These are phyloP conservation scores for Ceratina japonica DNA, from an alignment of 1,140 invertebrate species.

Conservation along the genomic window DNA sequence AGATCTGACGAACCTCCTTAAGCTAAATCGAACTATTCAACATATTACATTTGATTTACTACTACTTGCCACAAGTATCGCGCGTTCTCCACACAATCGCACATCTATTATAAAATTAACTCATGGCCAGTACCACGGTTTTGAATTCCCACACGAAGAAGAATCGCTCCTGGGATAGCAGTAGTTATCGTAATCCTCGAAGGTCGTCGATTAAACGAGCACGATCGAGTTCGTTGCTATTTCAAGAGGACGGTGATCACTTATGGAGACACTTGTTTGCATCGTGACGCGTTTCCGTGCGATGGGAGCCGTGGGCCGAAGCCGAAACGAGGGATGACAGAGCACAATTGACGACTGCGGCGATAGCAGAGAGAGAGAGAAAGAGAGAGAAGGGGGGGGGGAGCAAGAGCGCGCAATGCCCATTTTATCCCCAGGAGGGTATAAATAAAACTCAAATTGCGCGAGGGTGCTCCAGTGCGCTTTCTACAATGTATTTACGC, in stretches of 20 bases:
- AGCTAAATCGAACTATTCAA: too few relatives aligned
- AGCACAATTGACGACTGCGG: conserved; percentile 50
- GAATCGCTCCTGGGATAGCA: neutral
- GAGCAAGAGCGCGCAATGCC: conserved; percentile 6
- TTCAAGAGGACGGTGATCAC: conserved; percentile 30
- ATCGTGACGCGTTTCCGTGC: too few relatives aligned
- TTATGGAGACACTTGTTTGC: conserved; percentile 42
- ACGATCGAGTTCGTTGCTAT: conserved; percentile 10
- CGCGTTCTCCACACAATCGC: neutral
- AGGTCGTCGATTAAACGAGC: conserved; percentile 7
- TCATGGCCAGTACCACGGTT: too few relatives aligned
- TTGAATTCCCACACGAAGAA: neutral
- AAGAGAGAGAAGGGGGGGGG: too few relatives aligned
- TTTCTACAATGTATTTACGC: conserved; percentile 58
- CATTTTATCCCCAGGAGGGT: conserved; percentile 51
- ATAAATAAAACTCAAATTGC: conserved; percentile 64
- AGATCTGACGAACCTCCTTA: too few relatives aligned
- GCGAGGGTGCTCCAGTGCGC: conserved; percentile 29
- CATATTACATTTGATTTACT: too few relatives aligned
- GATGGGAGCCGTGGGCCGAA: conserved; percentile 4
- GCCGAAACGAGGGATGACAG: conserved; percentile 54
- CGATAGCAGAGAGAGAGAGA: conserved; percentile 24
- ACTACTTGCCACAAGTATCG: neutral
- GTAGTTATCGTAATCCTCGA: neutral
- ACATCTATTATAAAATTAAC: neutral